A percentile compares a stretch with the other conserved stretches of the same genome.
Conservation (phyloP, 2,888 invertebrate genomes). For the Rhopalosiphum nymphaeae region DNA sequence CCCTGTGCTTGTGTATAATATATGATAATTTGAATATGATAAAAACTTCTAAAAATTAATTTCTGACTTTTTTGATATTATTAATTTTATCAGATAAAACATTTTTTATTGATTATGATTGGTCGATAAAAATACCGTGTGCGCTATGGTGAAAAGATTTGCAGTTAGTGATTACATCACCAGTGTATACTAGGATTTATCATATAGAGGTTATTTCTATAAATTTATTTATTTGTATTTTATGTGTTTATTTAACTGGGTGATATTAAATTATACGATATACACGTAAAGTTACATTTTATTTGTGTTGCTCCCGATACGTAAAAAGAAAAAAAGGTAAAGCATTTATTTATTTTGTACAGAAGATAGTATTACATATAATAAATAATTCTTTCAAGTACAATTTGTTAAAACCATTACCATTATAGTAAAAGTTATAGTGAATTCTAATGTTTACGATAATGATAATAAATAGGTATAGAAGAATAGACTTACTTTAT, state of each 20-base stretch:
- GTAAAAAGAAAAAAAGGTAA: neutral
- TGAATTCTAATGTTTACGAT: neutral
- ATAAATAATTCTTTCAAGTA: neutral
- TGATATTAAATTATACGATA: neutral
- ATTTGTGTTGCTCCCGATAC: neutral
- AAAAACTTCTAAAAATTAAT: neutral
- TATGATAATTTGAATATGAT: no score
- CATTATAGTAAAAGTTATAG: neutral
- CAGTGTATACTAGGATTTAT: neutral
- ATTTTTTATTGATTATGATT: neutral
- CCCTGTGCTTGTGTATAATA: neutral
- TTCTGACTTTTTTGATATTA: no score
- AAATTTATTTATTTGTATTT: neutral
- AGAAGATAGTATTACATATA: neutral
- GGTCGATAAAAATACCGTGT: neutral
- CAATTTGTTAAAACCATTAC: neutral
- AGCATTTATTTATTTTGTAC: neutral
- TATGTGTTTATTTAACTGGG: neutral
- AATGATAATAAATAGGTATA: neutral
- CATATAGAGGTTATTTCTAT: neutral
- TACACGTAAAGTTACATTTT: neutral
- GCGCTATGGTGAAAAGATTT: neutral
- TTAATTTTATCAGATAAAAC: no score
- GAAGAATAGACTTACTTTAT: neutral
- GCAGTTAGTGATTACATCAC: neutral